A percentile compares a stretch with the other conserved stretches of the same genome.
Evolutionary conservation across 2,888 invertebrate genomes (phyloP).

Genomic region (Synanthedon andrenaeformis): DNA sequence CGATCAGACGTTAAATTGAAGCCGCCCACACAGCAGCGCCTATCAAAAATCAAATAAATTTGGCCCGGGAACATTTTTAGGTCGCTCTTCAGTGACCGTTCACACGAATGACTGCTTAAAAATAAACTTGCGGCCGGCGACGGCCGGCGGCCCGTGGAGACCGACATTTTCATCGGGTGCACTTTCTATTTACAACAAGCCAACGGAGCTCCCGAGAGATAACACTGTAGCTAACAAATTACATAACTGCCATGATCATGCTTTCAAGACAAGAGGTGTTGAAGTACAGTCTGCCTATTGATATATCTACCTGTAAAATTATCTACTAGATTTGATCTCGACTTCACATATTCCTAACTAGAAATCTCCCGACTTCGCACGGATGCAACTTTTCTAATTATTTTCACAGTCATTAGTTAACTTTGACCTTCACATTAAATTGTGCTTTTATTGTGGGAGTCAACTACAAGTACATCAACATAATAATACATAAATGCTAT

Average conservation of each 20-base stretch:
- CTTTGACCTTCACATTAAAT: no score
- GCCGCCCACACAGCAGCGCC: slow-evolving; percentile 21
- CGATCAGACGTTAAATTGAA: slow-evolving; percentile 19
- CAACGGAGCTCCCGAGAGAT: slow-evolving; percentile 23
- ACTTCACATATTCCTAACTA: no score
- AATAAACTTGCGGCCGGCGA: slow-evolving; percentile 7
- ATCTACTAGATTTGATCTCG: no score
- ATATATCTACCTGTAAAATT: not conserved
- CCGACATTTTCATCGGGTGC: slow-evolving; percentile 55
- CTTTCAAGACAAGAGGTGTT: not conserved
- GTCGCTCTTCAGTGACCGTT: slow-evolving; percentile 32
- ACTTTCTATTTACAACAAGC: slow-evolving; percentile 52
- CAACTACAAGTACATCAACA: no score
- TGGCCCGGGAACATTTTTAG: slow-evolving; percentile 37
- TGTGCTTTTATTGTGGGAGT: no score
- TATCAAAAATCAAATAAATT: slow-evolving; percentile 46
- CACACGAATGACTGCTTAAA: slow-evolving; percentile 9
- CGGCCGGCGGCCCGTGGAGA: slow-evolving; percentile 9
- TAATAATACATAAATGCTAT: no score
- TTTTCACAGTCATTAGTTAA: no score
- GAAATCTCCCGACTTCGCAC: no score
- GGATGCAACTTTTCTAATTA: no score
- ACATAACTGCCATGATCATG: slow-evolving; percentile 1
- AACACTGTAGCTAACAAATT: slow-evolving; percentile 6
- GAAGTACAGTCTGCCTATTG: not conserved